Conservation (phyloP, 2,888 invertebrate genomes). For the Drosophila gaucha region DNA sequence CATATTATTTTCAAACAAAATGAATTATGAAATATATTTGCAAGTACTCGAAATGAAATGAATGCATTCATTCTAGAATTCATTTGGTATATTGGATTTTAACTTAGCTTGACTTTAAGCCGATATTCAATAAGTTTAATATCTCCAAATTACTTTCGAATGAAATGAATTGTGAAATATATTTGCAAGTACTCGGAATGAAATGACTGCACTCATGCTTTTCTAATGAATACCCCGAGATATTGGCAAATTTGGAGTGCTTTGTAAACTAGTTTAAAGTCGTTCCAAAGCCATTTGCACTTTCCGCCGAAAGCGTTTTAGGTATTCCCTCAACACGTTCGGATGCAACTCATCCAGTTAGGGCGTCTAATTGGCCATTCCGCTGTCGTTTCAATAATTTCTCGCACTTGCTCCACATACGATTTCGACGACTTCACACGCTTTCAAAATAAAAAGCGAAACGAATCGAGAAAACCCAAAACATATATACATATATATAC, state of each 20-base stretch:
- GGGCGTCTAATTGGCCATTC: slow-evolving; percentile 50
- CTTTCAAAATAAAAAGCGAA: slow-evolving; percentile 56
- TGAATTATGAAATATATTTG: too few species aligned
- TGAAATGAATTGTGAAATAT: background rate
- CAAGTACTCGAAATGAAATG: background rate
- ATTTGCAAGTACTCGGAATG: background rate
- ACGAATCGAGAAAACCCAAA: slow-evolving; percentile 15
- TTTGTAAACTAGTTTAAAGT: background rate
- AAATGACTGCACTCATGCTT: background rate
- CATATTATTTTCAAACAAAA: background rate
- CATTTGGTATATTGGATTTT: too few species aligned
- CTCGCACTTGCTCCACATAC: slow-evolving; percentile 29
- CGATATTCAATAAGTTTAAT: too few species aligned
- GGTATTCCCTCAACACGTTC: background rate
- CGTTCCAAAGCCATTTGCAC: background rate
- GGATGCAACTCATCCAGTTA: slow-evolving; percentile 1
- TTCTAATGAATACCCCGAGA: background rate
- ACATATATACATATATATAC: background rate
- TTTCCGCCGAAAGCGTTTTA: slow-evolving; percentile 1
- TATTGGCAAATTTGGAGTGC: background rate
- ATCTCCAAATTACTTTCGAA: background rate
- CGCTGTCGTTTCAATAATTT: slow-evolving; percentile 43
- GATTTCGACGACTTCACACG: slow-evolving; percentile 41
- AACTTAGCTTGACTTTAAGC: too few species aligned
- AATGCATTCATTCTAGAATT: background rate